A percentile compares a stretch with the other conserved stretches of the same genome.
phyloP scores from a whole-genome alignment of 2,113 vertebrate genomes.

The Urocitellus parryii region DNA sequence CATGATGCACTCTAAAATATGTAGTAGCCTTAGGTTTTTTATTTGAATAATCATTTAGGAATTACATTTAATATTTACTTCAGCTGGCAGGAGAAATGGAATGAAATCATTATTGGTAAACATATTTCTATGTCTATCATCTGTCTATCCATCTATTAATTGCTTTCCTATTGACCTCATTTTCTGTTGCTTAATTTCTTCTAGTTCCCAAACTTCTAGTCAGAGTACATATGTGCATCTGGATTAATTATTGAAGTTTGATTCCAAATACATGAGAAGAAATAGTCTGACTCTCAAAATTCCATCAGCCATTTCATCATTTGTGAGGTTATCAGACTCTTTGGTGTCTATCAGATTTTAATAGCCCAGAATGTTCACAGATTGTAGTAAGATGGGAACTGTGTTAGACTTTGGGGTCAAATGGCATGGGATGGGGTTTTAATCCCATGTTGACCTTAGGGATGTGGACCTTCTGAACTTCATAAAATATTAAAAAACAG shows the following conservation, averaged over 20 bases:
- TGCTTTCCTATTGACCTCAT: conserved; percentile 23
- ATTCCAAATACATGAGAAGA: conserved; percentile 24
- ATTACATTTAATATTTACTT: conserved; percentile 2
- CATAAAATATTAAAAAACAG: not conserved
- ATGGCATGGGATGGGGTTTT: not conserved
- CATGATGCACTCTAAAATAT: not conserved
- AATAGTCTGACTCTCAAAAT: not conserved
- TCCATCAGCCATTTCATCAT: not conserved
- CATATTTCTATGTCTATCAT: not conserved
- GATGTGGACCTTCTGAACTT: not conserved
- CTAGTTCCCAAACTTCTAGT: not conserved
- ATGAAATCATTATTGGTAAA: not conserved
- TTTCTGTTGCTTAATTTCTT: conserved; percentile 41
- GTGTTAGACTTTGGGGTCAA: not conserved
- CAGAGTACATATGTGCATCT: not conserved
- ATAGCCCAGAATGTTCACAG: not conserved
- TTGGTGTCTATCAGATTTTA: conserved; percentile 2
- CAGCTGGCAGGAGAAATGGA: not conserved
- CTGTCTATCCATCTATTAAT: not conserved
- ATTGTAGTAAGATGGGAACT: not conserved
- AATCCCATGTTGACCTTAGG: not conserved
- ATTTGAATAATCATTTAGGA: not conserved
- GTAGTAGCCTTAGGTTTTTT: not conserved
- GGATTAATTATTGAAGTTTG: not conserved
- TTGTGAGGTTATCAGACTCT: conserved; percentile 8